phyloP scores from a whole-genome alignment of 1,140 invertebrate species.

The Anagrus nilaparvatae region DNA sequence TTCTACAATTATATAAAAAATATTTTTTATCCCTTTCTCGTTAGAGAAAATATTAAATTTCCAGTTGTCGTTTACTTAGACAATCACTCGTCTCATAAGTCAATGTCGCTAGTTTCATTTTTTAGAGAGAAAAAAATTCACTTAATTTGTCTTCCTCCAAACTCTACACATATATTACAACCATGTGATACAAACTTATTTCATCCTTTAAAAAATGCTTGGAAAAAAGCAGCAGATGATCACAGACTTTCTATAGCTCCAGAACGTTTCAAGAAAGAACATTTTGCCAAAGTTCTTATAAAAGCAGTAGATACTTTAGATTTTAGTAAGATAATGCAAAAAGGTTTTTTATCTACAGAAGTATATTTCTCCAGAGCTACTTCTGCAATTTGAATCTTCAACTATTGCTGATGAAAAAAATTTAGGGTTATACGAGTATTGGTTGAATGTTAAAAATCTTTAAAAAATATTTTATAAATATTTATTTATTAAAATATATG shows the following conservation, averaged over 20 bases:
- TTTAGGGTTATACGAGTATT: no score
- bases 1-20: constrained; percentile 35
- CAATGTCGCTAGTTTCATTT: constrained; percentile 17
- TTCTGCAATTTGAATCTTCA: no score
- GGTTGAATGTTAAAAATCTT: no score
- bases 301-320: no score
- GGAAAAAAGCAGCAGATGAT: constrained; percentile 17
- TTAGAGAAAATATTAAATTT: constrained; percentile 18
- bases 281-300: not conserved
- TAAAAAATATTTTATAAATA: no score
- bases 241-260: constrained; percentile 16
- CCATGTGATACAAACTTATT: constrained; percentile 34
- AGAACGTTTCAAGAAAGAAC: no score
- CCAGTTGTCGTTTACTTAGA: constrained; percentile 31
- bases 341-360: no score
- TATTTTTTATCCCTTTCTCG: constrained; percentile 23
- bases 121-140: constrained; percentile 24
- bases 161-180: constrained; percentile 32
- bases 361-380: no score
- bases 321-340: no score
- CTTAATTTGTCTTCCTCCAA: constrained; percentile 26
- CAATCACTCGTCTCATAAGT: constrained; percentile 29
- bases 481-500: no score
- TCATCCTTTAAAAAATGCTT: constrained; percentile 23
- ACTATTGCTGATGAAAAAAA: no score